Percentiles rank a stretch among this genome's conserved stretches.
Evolutionary conservation across 1,140 invertebrate species (phyloP).

Genomic region (Ylistrum balloti): DNA sequence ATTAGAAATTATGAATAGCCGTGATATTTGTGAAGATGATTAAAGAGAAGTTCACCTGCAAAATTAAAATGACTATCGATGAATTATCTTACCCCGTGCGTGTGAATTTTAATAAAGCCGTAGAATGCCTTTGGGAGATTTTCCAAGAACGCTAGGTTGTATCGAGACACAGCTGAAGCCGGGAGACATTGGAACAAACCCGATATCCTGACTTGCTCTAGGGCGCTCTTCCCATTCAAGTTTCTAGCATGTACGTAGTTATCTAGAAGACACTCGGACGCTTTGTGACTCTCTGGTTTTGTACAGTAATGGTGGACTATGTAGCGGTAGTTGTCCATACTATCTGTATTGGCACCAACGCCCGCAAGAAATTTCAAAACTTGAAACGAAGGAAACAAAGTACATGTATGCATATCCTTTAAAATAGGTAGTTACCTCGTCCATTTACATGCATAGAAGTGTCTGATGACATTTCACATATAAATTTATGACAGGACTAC

Average conservation of each 20-base stretch:
- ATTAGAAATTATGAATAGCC: no score
- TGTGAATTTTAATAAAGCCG: background rate
- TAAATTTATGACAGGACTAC: no score
- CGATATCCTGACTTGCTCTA: background rate
- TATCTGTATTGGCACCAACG: background rate
- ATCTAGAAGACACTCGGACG: background rate
- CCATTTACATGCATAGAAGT: background rate
- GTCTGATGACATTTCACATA: no score
- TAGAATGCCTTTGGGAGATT: background rate
- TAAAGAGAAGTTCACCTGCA: no score
- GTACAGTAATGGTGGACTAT: background rate
- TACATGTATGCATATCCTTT: background rate
- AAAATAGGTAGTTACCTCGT: background rate
- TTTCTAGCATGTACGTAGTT: background rate
- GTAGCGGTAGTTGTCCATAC: background rate
- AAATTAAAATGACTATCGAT: no score
- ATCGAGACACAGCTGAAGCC: background rate
- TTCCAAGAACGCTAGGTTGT: background rate
- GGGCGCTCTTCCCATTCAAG: background rate
- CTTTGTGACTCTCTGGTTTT: background rate
- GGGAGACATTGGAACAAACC: background rate
- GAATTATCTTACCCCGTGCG: no score
- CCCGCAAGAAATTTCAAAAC: background rate
- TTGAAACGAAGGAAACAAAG: background rate
- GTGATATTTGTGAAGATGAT: no score